Conservation (phyloP, 2,113 vertebrate species). For the Delphinus delphis region DNA sequence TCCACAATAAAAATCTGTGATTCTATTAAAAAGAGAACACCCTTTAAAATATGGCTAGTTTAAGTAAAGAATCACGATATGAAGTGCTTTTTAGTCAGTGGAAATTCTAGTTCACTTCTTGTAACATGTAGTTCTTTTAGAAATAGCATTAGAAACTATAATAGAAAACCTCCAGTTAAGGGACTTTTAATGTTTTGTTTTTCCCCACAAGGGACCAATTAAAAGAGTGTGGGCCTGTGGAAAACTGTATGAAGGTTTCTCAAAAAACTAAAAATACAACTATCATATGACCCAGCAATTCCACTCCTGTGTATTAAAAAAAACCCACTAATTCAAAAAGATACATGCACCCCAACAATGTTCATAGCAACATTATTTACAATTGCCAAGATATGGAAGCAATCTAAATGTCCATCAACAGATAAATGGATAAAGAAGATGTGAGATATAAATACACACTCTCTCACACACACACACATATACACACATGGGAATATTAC, state of each 20-base stretch:
- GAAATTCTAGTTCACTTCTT: slow-evolving; percentile 6
- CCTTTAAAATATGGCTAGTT: slow-evolving; percentile 7
- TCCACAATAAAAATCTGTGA: neutral
- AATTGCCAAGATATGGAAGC: neutral
- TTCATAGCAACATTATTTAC: neutral
- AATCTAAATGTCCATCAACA: neutral
- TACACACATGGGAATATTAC: neutral
- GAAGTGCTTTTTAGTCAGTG: neutral
- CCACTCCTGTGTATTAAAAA: neutral
- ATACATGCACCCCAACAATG: neutral
- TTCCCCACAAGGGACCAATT: neutral
- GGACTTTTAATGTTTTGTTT: neutral
- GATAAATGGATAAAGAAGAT: neutral
- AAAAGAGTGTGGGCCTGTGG: neutral
- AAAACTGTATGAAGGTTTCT: neutral
- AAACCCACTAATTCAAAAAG: neutral
- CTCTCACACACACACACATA: neutral
- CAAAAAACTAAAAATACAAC: neutral
- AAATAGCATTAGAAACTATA: neutral
- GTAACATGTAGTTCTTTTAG: neutral
- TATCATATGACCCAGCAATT: neutral
- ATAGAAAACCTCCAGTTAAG: slow-evolving; percentile 29
- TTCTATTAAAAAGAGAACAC: neutral
- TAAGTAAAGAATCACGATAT: slow-evolving; percentile 8
- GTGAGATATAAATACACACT: neutral